Evolutionary conservation across 2,113 vertebrate genomes (phyloP).

Genomic region (Chascanopsetta lugubris): DNA sequence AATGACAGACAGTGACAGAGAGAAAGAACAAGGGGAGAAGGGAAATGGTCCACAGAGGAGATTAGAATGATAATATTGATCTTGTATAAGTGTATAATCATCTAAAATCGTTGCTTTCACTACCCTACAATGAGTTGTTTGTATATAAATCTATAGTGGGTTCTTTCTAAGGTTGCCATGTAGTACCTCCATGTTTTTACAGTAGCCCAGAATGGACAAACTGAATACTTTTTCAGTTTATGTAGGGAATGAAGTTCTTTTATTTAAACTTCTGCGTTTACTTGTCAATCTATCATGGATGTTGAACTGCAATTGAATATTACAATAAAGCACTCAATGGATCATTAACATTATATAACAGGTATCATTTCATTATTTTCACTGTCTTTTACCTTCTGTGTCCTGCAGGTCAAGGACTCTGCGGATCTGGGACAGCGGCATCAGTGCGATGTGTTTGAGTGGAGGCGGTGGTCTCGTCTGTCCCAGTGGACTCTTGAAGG

Average conservation of each 20-base stretch:
- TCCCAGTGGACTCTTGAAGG: conserved; percentile 92
- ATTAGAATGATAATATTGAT: conserved; percentile 2
- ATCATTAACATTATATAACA: too few species aligned
- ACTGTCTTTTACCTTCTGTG: conserved; percentile 89
- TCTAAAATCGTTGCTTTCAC: too few species aligned
- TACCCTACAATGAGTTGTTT: too few species aligned
- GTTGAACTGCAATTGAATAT: not conserved
- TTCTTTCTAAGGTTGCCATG: too few species aligned
- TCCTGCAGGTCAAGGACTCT: conserved; percentile 95
- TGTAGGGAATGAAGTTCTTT: not conserved
- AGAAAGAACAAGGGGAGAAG: conserved; percentile 64
- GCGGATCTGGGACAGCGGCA: conserved; percentile 98
- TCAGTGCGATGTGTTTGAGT: conserved; percentile 93
- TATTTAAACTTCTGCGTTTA: not conserved
- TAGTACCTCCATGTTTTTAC: too few species aligned
- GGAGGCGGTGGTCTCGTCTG: conserved; percentile 90
- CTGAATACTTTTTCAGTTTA: too few species aligned
- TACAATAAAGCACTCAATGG: not conserved
- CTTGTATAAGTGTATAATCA: too few species aligned
- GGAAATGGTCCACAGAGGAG: not conserved
- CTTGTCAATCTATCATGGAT: not conserved
- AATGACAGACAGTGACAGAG: not conserved
- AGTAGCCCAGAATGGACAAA: too few species aligned
- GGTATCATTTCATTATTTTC: too few species aligned
- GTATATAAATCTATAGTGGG: too few species aligned